These are phyloP conservation scores for Fistularia tabacaria DNA, from an alignment of 2,797 vertebrate species.

Conservation along the genomic window DNA sequence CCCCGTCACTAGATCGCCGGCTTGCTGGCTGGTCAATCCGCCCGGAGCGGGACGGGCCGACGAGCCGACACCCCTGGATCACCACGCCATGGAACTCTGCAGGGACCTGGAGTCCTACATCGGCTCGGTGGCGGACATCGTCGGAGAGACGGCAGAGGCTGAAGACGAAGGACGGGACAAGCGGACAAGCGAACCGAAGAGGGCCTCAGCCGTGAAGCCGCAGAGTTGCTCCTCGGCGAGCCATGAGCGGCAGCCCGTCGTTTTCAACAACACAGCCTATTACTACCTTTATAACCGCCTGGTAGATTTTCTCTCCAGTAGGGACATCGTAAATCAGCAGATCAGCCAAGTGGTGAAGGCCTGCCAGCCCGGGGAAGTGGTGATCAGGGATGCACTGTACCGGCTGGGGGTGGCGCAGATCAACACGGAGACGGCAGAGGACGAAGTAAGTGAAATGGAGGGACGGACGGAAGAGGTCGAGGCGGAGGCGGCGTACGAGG, in stretches of 20 bases:
- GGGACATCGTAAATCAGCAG: constrained; percentile 91
- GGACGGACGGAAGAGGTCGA: constrained; percentile 30
- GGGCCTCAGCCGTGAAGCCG: constrained; percentile 4
- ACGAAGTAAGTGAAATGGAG: constrained; percentile 39
- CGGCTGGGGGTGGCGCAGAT: constrained; percentile 94
- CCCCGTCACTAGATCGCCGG: constrained; percentile 82
- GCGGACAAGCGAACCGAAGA: not conserved
- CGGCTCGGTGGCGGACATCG: constrained; percentile 63
- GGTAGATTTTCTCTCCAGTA: constrained; percentile 91
- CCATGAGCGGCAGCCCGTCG: constrained; percentile 62
- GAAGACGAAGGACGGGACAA: constrained; percentile 10
- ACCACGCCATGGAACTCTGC: constrained; percentile 82
- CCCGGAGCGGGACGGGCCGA: constrained; percentile 50
- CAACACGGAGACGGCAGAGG: constrained; percentile 81
- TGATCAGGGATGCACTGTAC: constrained; percentile 92
- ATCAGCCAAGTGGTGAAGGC: constrained; percentile 87
- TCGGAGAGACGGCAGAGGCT: constrained; percentile 28
- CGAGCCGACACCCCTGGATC: constrained; percentile 53
- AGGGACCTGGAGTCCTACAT: constrained; percentile 85
- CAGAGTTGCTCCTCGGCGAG: constrained; percentile 10
- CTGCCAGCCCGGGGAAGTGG: constrained; percentile 93
- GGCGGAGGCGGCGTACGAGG: constrained; percentile 33
- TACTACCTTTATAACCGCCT: constrained; percentile 98
- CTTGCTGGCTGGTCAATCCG: constrained; percentile 81
- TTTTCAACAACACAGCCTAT: constrained; percentile 88